Conservation (phyloP, 1,140 invertebrate species). For the Scaptodrosophila lebanonensis region DNA sequence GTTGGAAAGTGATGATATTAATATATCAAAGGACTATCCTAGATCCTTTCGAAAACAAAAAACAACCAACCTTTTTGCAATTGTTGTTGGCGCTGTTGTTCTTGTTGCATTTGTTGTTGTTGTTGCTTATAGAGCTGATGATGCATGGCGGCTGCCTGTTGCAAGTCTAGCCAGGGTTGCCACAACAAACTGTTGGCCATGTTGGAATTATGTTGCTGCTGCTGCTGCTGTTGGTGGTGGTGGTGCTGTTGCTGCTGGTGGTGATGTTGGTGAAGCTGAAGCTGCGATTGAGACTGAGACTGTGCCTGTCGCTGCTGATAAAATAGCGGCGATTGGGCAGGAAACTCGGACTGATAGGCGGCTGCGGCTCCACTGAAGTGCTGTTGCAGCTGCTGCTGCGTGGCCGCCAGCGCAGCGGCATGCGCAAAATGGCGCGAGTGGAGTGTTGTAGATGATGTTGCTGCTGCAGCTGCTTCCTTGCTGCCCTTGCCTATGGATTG, state of each 20-base stretch:
- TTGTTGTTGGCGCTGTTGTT: conserved; percentile 36
- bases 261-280: conserved; percentile 15
- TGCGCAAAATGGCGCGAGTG: conserved; percentile 12
- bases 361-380: conserved; percentile 15
- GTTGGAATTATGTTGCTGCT: conserved; percentile 47
- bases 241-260: conserved; percentile 32
- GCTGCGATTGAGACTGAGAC: conserved; percentile 10
- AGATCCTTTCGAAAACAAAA: no score
- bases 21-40: no score
- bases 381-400: conserved; percentile 39
- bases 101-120: conserved; percentile 44
- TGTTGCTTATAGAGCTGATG: conserved; percentile 69
- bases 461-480: neutral
- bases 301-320: conserved; percentile 29
- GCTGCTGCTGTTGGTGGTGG: conserved; percentile 31
- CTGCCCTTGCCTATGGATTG: no score
- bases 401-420: conserved; percentile 41
- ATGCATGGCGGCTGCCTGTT: conserved; percentile 67
- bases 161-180: conserved; percentile 71
- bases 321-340: conserved; percentile 29
- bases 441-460: conserved; percentile 2
- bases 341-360: conserved; percentile 26
- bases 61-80: conserved; percentile 68
- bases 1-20: no score
- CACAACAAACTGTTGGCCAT: conserved; percentile 68